These are phyloP conservation scores for Notamacropus eugenii DNA, from an alignment of 2,797 vertebrate species.

Conservation along the genomic window DNA sequence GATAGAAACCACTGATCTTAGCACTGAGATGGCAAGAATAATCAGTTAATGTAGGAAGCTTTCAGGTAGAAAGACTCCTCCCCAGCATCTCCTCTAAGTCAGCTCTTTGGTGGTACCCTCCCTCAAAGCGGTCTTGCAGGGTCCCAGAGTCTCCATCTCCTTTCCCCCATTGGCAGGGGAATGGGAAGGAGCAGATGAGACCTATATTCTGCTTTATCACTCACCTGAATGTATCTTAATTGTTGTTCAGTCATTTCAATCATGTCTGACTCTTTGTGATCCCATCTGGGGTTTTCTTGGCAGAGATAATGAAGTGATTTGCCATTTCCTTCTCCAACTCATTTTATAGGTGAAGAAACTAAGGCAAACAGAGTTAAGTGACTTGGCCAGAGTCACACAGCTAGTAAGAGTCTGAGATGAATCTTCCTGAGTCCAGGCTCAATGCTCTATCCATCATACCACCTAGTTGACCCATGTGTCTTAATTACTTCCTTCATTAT, in stretches of 20 bases:
- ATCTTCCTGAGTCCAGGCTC: background rate
- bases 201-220: slow-evolving; percentile 39
- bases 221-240: slow-evolving; percentile 65
- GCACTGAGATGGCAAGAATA: background rate
- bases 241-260: background rate
- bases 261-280: no score
- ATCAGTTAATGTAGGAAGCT: background rate
- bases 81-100: background rate
- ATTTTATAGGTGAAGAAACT: background rate
- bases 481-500: background rate
- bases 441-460: background rate
- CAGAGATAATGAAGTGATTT: background rate
- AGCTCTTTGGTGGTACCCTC: background rate
- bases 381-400: background rate
- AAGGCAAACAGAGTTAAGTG: background rate
- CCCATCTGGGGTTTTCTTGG: no score
- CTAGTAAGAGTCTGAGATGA: background rate
- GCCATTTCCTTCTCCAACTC: background rate
- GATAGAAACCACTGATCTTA: background rate
- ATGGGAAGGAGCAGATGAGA: background rate
- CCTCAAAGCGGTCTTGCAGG: background rate
- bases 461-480: background rate
- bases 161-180: background rate
- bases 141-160: background rate
- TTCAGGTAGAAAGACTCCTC: background rate